Conservation (phyloP, 2,888 invertebrate genomes). For the Deilephila elpenor region DNA sequence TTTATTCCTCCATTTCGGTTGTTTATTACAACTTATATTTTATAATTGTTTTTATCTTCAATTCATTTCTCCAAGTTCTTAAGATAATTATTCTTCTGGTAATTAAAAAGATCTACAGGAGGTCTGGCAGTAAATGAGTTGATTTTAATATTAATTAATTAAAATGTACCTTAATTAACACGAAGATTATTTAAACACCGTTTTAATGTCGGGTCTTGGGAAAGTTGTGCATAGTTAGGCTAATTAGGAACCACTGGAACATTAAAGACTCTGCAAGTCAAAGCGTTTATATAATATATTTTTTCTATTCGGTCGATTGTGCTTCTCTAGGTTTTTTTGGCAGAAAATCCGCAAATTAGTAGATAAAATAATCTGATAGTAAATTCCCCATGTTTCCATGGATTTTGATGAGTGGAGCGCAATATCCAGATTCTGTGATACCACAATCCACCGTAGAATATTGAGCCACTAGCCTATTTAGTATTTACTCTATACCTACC, state of each 20-base stretch:
- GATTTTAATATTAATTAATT: constrained; percentile 15
- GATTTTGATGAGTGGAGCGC: too few relatives aligned
- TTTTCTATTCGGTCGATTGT: too few relatives aligned
- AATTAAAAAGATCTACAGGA: constrained; percentile 22
- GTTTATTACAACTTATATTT: neutral
- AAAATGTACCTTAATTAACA: constrained; percentile 12
- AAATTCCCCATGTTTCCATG: too few relatives aligned
- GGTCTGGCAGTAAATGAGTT: constrained; percentile 8
- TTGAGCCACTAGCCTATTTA: too few relatives aligned
- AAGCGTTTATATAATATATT: too few relatives aligned
- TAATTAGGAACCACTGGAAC: neutral
- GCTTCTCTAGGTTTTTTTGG: too few relatives aligned
- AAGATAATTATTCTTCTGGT: neutral
- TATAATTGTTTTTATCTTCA: neutral
- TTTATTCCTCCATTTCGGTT: neutral
- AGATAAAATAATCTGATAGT: too few relatives aligned
- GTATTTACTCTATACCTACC: too few relatives aligned
- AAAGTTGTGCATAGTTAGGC: neutral
- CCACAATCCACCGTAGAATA: too few relatives aligned
- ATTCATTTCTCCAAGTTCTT: neutral
- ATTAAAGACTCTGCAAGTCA: neutral
- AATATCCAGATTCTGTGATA: too few relatives aligned
- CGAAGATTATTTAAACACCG: neutral
- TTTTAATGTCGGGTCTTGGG: neutral
- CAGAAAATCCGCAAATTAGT: too few relatives aligned